Percentiles rank a stretch among this genome's conserved stretches.
Conservation (phyloP, 2,113 vertebrate species). For the Pseudorhombus dupliciocellatus region DNA sequence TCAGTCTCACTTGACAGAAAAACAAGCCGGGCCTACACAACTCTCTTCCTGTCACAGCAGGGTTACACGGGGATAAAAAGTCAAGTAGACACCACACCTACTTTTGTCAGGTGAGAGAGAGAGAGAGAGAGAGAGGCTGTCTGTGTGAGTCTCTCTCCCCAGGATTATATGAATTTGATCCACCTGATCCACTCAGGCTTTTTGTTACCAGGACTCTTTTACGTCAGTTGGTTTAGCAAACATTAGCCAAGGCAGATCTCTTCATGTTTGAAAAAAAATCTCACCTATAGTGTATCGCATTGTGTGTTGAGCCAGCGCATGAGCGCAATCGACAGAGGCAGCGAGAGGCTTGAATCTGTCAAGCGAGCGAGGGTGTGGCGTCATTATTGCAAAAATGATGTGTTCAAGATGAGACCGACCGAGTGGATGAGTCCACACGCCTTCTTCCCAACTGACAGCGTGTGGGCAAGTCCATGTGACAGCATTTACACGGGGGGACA, state of each 20-base stretch:
- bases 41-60: conserved; percentile 42
- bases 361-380: conserved; percentile 37
- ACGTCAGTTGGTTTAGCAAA: conserved; percentile 72
- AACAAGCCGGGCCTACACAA: conserved; percentile 8
- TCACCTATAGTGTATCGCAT: conserved; percentile 14
- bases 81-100: conserved; percentile 52
- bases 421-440: conserved; percentile 67
- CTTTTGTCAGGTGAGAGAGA: conserved; percentile 23
- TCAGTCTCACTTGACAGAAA: not conserved
- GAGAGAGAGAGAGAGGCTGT: not conserved
- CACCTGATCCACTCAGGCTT: conserved; percentile 70
- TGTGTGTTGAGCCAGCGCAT: not conserved
- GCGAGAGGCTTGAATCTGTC: conserved; percentile 18
- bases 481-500: conserved; percentile 36
- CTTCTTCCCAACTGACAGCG: conserved; percentile 69
- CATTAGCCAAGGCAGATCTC: conserved; percentile 64
- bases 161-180: conserved; percentile 75
- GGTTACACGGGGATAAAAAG: conserved; percentile 75
- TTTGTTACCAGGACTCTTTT: conserved; percentile 69
- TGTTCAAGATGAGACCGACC: conserved; percentile 55
- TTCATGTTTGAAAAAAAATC: conserved; percentile 62
- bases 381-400: conserved; percentile 41
- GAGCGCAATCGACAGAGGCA: not conserved
- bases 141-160: conserved; percentile 32
- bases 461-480: conserved; percentile 55